Conservation (phyloP, 2,888 invertebrate genomes). For the Agrotis exclamationis region DNA sequence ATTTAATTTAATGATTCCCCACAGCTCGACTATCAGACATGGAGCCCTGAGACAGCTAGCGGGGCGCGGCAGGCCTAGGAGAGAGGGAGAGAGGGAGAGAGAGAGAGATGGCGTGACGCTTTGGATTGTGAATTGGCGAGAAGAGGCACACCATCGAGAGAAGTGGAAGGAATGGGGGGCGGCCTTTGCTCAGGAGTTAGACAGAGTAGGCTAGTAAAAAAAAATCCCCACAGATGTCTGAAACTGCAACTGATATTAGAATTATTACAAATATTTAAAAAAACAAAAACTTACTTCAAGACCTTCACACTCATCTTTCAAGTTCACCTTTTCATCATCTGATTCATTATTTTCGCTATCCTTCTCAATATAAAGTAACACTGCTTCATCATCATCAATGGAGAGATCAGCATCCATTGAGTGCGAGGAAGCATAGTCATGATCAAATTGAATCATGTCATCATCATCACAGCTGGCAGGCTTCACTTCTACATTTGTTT, state of each 20-base stretch:
- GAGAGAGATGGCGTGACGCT: no score
- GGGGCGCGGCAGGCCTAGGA: no score
- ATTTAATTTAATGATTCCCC: neutral
- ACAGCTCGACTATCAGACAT: neutral
- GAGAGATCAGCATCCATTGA: conserved; percentile 55
- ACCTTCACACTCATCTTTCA: conserved; percentile 40
- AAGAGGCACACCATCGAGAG: no score
- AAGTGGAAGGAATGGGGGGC: no score
- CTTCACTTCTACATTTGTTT: conserved; percentile 24
- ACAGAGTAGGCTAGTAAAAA: no score
- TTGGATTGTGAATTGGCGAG: no score
- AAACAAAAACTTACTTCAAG: conserved; percentile 38
- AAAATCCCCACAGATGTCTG: no score
- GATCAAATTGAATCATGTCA: conserved; percentile 72
- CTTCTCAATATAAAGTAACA: conserved; percentile 75
- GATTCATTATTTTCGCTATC: conserved; percentile 63
- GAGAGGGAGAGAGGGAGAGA: no score
- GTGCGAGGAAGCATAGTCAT: conserved; percentile 52
- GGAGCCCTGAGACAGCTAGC: no score
- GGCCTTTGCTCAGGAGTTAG: no score
- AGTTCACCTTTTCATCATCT: conserved; percentile 14
- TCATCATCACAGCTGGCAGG: conserved; percentile 36
- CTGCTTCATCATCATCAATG: conserved; percentile 76
- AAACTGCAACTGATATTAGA: neutral
- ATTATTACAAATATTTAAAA: neutral